Percentiles rank a stretch among this genome's conserved stretches.
These are phyloP conservation scores for Pseudochirops cupreus DNA, from an alignment of 2,797 vertebrate genomes.

Conservation along the genomic window DNA sequence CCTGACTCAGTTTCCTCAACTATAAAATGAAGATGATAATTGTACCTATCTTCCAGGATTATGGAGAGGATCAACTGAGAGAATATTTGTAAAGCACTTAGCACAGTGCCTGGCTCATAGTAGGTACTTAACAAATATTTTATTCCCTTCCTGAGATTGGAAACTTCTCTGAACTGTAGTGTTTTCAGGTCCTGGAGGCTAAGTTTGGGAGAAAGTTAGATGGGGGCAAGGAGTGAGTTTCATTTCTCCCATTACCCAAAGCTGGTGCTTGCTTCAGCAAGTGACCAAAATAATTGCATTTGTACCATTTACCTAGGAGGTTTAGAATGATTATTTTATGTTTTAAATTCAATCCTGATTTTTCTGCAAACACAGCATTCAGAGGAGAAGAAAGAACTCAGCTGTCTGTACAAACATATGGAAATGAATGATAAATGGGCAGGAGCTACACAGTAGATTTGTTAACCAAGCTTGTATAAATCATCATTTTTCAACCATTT, in stretches of 20 bases:
- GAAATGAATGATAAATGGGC: slow-evolving; percentile 83
- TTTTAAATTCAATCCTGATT: slow-evolving; percentile 83
- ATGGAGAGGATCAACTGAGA: neutral
- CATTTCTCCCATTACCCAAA: slow-evolving; percentile 51
- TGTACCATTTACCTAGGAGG: slow-evolving; percentile 73
- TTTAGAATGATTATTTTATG: slow-evolving; percentile 78
- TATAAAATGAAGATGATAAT: slow-evolving; percentile 35
- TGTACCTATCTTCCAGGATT: neutral
- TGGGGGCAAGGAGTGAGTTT: neutral
- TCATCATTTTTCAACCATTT: slow-evolving; percentile 80
- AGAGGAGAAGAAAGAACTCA: slow-evolving; percentile 75
- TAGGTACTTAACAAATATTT: neutral
- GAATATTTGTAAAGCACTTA: neutral
- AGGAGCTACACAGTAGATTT: slow-evolving; percentile 62
- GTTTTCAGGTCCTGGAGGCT: neutral
- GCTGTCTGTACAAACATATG: slow-evolving; percentile 79
- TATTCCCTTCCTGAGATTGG: neutral
- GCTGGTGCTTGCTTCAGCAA: slow-evolving; percentile 62
- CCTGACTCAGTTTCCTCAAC: neutral
- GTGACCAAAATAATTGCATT: slow-evolving; percentile 61
- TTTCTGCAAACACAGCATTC: slow-evolving; percentile 77
- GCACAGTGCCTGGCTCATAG: neutral
- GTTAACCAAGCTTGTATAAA: slow-evolving; percentile 76
- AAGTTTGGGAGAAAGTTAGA: neutral
- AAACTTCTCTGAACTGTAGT: neutral